Conservation (phyloP, 1,140 invertebrate species). For the Solenopsis invicta region DNA sequence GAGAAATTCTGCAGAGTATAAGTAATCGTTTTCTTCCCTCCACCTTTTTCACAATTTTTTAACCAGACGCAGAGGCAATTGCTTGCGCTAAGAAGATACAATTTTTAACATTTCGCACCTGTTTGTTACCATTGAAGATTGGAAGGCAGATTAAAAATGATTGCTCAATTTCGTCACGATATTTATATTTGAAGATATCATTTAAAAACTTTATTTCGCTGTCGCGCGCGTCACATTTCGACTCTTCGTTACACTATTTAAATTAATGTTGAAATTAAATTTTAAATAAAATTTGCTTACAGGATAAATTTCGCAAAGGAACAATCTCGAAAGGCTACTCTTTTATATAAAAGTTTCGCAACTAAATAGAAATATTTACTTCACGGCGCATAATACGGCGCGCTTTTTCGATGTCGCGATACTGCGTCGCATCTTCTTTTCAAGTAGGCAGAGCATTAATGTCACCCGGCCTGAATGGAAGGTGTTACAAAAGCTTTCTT, state of each 20-base stretch:
- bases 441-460: constrained; percentile 34
- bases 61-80: constrained; percentile 1
- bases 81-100: background rate
- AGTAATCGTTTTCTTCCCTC: constrained; percentile 22
- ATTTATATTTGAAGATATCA: background rate
- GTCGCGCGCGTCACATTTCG: too few species aligned
- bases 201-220: background rate
- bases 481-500: constrained; percentile 53
- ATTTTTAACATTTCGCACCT: background rate
- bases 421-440: constrained; percentile 1
- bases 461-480: constrained; percentile 20
- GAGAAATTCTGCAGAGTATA: constrained; percentile 61
- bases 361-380: background rate
- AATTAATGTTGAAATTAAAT: background rate
- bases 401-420: constrained; percentile 1
- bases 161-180: background rate
- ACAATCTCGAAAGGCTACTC: background rate
- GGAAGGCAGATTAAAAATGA: background rate
- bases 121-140: background rate
- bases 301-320: background rate
- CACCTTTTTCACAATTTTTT: constrained; percentile 14
- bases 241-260: background rate
- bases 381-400: background rate
- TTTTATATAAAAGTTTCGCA: background rate
- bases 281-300: background rate